These are phyloP conservation scores for Euplagia quadripunctaria DNA, from an alignment of 2,888 invertebrate species.

Conservation along the genomic window DNA sequence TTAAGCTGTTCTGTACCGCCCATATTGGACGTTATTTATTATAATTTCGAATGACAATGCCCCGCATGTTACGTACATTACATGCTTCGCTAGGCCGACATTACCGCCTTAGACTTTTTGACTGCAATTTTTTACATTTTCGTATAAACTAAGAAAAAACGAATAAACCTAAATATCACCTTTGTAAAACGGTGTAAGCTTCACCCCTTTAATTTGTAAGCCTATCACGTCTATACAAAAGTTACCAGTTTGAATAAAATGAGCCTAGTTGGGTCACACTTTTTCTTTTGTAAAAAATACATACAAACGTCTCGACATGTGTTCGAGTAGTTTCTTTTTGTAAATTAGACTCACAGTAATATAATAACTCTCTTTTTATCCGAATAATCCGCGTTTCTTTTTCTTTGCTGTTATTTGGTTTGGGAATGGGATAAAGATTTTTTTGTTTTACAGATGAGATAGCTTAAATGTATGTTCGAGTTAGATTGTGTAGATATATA, in stretches of 20 bases:
- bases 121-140: too few relatives aligned
- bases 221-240: constrained; percentile 64
- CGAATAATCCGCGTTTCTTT: constrained; percentile 22
- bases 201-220: constrained; percentile 55
- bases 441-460: constrained; percentile 21
- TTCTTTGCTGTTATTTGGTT: constrained; percentile 36
- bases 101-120: too few relatives aligned
- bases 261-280: constrained; percentile 61
- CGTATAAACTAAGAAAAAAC: background rate
- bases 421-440: constrained; percentile 27
- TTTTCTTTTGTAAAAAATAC: constrained; percentile 61
- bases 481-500: background rate
- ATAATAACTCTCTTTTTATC: constrained; percentile 53
- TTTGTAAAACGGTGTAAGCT: constrained; percentile 46
- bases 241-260: constrained; percentile 71
- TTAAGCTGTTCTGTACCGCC: too few relatives aligned
- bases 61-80: too few relatives aligned
- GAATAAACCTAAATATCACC: constrained; percentile 15
- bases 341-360: constrained; percentile 58
- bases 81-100: too few relatives aligned
- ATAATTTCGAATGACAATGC: too few relatives aligned
- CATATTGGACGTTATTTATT: too few relatives aligned
- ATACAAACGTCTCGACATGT: constrained; percentile 45
- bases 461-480: constrained; percentile 13
- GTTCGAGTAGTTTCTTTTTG: constrained; percentile 55